phyloP scores from a whole-genome alignment of 2,888 invertebrate species.

The Andrena minutula region DNA sequence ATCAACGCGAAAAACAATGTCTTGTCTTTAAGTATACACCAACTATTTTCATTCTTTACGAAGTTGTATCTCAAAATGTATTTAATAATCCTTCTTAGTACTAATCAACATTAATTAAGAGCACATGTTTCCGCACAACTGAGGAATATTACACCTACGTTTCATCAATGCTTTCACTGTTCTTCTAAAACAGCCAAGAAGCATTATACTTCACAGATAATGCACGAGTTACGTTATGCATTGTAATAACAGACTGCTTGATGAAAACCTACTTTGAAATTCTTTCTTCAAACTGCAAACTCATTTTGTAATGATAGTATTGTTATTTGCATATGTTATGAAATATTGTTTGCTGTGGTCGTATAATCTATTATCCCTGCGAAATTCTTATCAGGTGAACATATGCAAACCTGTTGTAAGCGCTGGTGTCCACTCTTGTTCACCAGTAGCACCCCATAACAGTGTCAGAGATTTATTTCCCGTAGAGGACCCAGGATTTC shows the following conservation, averaged over 20 bases:
- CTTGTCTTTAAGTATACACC: conserved; percentile 28
- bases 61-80: conserved; percentile 31
- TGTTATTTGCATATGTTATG: conserved; percentile 51
- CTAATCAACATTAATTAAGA: conserved; percentile 22
- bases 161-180: conserved; percentile 5
- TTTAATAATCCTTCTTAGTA: conserved; percentile 50
- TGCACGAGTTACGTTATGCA: conserved; percentile 29
- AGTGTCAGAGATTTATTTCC: conserved; percentile 88
- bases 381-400: conserved; percentile 43
- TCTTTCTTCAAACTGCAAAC: conserved; percentile 63
- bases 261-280: conserved; percentile 36
- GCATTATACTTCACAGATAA: conserved; percentile 53
- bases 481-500: conserved; percentile 68
- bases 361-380: conserved; percentile 33
- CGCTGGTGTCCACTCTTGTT: conserved; percentile 98
- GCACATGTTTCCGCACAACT: conserved; percentile 6
- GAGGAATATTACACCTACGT: conserved; percentile 28
- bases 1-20: conserved; percentile 30
- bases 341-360: conserved; percentile 50
- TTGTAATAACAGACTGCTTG: conserved; percentile 1
- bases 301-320: conserved; percentile 37
- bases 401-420: conserved; percentile 93
- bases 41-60: conserved; percentile 71
- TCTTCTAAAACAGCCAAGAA: conserved; percentile 50
- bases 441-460: conserved; percentile 97